Evolutionary conservation across 2,797 vertebrate species (phyloP), one percentile per base, ranked within the genome.

Genomic region (Sorex maritimensis): DNA sequence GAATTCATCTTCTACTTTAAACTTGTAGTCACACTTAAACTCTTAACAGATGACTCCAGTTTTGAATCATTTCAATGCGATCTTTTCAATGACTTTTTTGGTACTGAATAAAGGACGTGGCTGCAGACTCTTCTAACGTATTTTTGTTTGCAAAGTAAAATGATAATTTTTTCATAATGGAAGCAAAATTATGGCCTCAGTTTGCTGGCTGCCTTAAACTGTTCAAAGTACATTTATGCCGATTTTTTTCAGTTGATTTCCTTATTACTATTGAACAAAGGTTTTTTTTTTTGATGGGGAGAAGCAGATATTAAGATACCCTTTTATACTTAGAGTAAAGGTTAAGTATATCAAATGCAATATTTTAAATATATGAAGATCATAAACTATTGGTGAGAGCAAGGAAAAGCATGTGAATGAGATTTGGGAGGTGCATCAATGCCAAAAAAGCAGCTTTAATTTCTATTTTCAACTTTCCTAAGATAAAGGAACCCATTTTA

Each of bases 81-180:
- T 21, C 0, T 75, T 55, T 65, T 83, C 7, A 55, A 61, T 61
- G 5, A 2, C 24, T 80, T 83, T 93, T 28, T 90, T 52, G 26
- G 6, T 61, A 69, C 73, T 79, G 15, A 69, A 30, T 74, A 28
- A 72, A 84, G 24, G 28, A 65, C 24, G 49, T 11, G 1, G 5
- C 58, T 85, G 19, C 9, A 78, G 0, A 28, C 1, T 46, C 73
- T 81, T 68, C n/a, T 67, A 28, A 88, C 24, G 19, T 44, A 28
- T 91, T 86, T 72, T 83, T 44, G 9, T 80, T 73, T 91, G 63
- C 34, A 74, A 94, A 72, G 7, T 23, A 17, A 61, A 49, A 71
- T 73, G 91, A 44, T 26, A 73, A 5, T 80, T 85, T 17, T 79
- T 83, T 61, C 19, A 7, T 26, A 23, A 89, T 52, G 12, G 0